Percentiles rank a stretch among this genome's conserved stretches.
These are phyloP conservation scores for Leptocoma aspasia DNA, from an alignment of 2,113 vertebrate species.

Conservation along the genomic window DNA sequence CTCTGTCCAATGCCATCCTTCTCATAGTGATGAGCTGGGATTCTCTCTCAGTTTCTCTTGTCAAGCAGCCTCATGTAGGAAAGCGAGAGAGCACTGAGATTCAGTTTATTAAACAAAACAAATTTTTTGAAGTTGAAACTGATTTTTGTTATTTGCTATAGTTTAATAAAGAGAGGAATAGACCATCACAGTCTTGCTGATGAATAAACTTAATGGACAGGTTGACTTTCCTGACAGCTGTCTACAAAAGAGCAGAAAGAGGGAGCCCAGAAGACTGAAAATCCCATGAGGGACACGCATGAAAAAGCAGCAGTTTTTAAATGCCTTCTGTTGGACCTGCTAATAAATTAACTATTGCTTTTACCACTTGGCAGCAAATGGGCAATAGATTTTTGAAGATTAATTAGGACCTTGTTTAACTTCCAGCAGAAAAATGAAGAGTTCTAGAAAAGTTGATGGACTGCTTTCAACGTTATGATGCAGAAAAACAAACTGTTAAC, in stretches of 20 bases:
- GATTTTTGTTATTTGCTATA: background rate
- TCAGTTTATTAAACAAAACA: background rate
- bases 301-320: background rate
- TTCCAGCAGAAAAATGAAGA: conserved; percentile 29
- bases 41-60: background rate
- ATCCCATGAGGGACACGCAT: background rate
- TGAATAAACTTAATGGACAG: background rate
- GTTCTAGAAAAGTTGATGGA: conserved; percentile 31
- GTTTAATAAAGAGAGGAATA: background rate
- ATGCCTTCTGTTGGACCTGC: background rate
- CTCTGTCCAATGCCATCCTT: background rate
- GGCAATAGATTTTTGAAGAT: background rate
- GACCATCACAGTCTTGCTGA: background rate
- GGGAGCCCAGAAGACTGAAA: background rate
- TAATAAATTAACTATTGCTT: conserved; percentile 47
- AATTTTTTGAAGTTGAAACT: background rate
- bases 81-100: background rate
- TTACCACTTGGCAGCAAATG: background rate
- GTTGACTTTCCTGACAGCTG: background rate
- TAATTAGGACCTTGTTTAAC: conserved; percentile 39
- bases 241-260: background rate
- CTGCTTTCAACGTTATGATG: conserved; percentile 18
- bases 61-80: background rate
- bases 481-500: conserved; percentile 49
- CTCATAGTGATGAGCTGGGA: rapidly evolving